Conservation (phyloP, 2,888 invertebrate genomes). For the Tetanocera ferruginea region DNA sequence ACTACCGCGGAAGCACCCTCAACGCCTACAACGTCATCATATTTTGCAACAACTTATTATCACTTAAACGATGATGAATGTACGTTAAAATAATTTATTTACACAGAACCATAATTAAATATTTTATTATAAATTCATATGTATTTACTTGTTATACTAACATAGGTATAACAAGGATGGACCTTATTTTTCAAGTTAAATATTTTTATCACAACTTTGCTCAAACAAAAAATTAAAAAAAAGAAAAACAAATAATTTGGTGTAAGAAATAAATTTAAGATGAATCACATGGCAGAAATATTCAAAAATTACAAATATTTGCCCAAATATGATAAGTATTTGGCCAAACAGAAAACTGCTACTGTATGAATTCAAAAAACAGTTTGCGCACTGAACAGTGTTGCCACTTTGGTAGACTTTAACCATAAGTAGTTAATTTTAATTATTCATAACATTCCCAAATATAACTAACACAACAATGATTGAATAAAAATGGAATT, state of each 20-base stretch:
- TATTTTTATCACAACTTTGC: too few species aligned
- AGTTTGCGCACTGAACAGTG: neutral
- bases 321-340: neutral
- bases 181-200: neutral
- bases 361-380: neutral
- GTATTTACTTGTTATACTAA: neutral
- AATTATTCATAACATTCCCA: too few species aligned
- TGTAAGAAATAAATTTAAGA: neutral
- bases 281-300: neutral
- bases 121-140: neutral
- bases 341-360: neutral
- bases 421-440: too few species aligned
- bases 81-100: conserved; percentile 56
- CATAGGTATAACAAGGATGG: too few species aligned
- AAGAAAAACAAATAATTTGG: neutral
- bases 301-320: neutral
- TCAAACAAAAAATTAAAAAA: neutral
- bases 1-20: conserved; percentile 58
- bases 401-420: neutral
- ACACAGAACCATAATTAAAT: neutral
- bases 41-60: conserved; percentile 69
- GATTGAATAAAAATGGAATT: too few species aligned
- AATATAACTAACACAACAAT: too few species aligned
- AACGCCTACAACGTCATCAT: conserved; percentile 64
- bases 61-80: conserved; percentile 69